These are phyloP conservation scores for Lapara coniferarum DNA, from an alignment of 2,888 invertebrate genomes.

Conservation along the genomic window DNA sequence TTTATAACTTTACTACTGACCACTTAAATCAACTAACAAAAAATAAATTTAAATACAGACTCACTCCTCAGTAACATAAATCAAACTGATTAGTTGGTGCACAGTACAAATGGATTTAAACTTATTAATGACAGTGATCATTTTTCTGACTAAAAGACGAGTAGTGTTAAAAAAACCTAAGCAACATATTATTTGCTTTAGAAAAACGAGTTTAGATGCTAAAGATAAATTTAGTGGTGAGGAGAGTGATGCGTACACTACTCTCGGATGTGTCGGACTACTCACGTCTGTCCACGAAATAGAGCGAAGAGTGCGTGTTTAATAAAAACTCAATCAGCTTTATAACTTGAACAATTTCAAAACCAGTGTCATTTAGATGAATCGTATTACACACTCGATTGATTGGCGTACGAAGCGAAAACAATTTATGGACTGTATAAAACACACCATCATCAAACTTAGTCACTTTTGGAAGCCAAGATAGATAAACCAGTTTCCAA, in stretches of 20 bases:
- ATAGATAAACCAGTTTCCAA: background rate
- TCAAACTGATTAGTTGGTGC: constrained; percentile 3
- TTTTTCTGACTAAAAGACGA: background rate
- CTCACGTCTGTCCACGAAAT: background rate
- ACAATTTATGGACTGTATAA: no score
- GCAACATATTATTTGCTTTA: background rate
- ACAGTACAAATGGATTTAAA: constrained; percentile 15
- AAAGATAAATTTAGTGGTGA: background rate
- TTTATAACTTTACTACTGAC: constrained; percentile 2
- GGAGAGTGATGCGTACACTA: background rate
- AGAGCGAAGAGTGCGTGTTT: background rate
- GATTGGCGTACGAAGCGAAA: no score
- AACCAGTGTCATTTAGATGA: no score
- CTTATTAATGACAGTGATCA: constrained; percentile 6
- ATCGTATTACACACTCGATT: no score
- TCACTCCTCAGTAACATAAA: constrained; percentile 2
- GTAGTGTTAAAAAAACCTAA: constrained; percentile 6
- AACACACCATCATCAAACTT: no score
- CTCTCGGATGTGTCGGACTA: background rate
- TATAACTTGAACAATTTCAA: background rate
- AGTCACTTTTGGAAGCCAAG: no score
- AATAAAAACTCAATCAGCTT: background rate
- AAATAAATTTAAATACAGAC: background rate
- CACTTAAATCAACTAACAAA: constrained; percentile 12
- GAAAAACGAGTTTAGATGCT: background rate